These are phyloP conservation scores for Scaptomyza parva DNA, from an alignment of 2,888 invertebrate species.

Conservation along the genomic window DNA sequence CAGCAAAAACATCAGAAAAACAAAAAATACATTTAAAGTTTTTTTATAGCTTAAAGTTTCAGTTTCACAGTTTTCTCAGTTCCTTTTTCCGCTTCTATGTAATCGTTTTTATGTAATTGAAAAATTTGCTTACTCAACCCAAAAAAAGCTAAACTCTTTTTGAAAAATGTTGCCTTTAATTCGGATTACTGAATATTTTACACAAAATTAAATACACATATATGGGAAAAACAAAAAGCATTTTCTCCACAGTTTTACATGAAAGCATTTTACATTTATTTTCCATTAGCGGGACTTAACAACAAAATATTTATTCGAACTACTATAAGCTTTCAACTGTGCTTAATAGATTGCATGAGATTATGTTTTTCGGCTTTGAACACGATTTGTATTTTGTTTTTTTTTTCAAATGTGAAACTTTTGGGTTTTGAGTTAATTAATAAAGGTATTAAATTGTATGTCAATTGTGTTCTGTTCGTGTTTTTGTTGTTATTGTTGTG, in stretches of 20 bases:
- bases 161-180: conserved; percentile 21
- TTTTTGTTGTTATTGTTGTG: neutral
- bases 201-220: neutral
- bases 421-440: conserved; percentile 1
- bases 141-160: conserved; percentile 1
- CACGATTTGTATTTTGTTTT: neutral
- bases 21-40: conserved; percentile 30
- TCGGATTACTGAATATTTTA: neutral
- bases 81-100: conserved; percentile 4
- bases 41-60: conserved; percentile 32
- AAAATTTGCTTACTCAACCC: conserved; percentile 37
- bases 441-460: neutral
- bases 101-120: conserved; percentile 36
- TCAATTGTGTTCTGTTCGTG: no score
- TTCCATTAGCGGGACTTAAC: neutral
- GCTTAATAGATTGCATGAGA: neutral
- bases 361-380: neutral
- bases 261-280: neutral
- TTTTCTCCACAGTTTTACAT: neutral
- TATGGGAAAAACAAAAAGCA: no score
- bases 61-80: no score
- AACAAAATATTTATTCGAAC: neutral
- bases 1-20: no score
- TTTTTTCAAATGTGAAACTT: neutral
- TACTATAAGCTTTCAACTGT: neutral